Conservation (phyloP, 1,140 invertebrate genomes). For the Andricus grossulariae region DNA sequence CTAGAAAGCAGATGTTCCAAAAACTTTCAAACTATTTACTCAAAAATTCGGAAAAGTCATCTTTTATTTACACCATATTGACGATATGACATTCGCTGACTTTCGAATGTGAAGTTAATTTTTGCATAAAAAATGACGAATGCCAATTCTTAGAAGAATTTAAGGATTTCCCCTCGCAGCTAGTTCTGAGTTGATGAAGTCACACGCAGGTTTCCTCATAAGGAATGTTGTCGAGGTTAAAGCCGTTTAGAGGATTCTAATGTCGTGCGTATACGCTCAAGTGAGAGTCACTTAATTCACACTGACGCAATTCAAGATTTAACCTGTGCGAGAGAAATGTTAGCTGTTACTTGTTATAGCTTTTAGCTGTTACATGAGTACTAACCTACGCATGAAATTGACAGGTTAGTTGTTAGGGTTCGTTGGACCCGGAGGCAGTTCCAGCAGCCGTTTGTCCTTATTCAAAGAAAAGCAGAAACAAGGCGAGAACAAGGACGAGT, state of each 20-base stretch:
- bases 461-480: conserved; percentile 1
- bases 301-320: not conserved
- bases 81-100: too few relatives aligned
- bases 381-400: not conserved
- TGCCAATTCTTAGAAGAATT: not conserved
- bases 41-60: too few relatives aligned
- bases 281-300: conserved; percentile 5
- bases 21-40: too few relatives aligned
- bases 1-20: too few relatives aligned
- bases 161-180: not conserved
- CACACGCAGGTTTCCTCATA: conserved; percentile 22
- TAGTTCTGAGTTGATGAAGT: not conserved
- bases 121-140: not conserved
- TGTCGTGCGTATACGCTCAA: not conserved
- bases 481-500: conserved; percentile 15
- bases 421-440: not conserved
- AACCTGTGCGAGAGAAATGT: not conserved
- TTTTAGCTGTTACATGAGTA: not conserved
- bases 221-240: conserved; percentile 23
- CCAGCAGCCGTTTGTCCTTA: conserved; percentile 16
- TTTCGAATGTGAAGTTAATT: too few relatives aligned
- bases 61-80: too few relatives aligned
- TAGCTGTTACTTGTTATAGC: not conserved
- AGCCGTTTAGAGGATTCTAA: conserved; percentile 22
- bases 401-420: not conserved